These are phyloP conservation scores for Ceramica pisi DNA, from an alignment of 2,888 invertebrate species.

Conservation along the genomic window DNA sequence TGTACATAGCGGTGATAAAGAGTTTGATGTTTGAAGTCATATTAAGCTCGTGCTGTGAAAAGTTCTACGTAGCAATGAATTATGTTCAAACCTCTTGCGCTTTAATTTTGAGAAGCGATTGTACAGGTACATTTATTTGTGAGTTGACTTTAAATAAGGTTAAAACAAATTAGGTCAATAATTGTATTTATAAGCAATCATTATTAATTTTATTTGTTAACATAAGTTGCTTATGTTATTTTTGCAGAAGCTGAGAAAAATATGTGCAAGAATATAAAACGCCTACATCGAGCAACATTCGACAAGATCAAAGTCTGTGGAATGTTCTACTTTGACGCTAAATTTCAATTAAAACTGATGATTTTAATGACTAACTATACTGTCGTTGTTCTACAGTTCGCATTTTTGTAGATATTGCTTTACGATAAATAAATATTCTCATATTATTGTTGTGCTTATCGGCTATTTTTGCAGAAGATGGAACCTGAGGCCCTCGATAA, in stretches of 20 bases:
- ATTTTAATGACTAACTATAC: background rate
- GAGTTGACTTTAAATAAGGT: no score
- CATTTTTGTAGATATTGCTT: background rate
- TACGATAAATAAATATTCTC: no score
- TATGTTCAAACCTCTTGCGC: constrained; percentile 1
- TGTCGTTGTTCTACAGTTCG: constrained; percentile 5
- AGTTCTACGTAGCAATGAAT: constrained; percentile 15
- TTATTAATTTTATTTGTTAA: no score
- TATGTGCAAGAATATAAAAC: constrained; percentile 16
- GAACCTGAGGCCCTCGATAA: no score
- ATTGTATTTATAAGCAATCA: no score
- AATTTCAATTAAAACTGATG: constrained; percentile 3
- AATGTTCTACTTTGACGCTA: constrained; percentile 28
- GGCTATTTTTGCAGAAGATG: no score
- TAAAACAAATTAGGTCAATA: no score
- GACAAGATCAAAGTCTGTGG: constrained; percentile 11
- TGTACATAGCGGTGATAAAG: background rate
- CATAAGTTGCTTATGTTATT: no score
- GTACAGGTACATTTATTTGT: constrained; percentile 5
- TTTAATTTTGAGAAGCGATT: constrained; percentile 14
- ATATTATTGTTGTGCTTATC: no score
- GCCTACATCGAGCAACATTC: constrained; percentile 17
- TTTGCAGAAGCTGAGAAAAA: constrained; percentile 19
- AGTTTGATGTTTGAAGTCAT: background rate
- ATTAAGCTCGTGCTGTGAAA: constrained; percentile 18